Percentiles rank a stretch among this genome's conserved stretches.
These are phyloP conservation scores for Caranx melampygus DNA, from an alignment of 2,113 vertebrate genomes.

Conservation along the genomic window DNA sequence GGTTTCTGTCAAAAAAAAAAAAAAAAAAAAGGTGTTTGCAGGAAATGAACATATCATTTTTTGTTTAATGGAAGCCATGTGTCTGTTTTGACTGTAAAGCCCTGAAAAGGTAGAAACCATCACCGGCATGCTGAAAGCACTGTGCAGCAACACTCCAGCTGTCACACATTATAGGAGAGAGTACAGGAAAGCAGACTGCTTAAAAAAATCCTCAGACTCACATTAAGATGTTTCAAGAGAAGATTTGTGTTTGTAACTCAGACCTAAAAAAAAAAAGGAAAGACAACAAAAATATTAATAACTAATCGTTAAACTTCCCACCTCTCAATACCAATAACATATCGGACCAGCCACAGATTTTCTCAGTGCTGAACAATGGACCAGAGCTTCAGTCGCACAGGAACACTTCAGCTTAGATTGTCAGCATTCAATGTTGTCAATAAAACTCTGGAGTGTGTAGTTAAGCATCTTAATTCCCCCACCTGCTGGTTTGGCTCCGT, in stretches of 20 bases:
- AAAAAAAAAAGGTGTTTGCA: no score
- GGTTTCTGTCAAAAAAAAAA: neutral
- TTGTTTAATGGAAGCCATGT: neutral
- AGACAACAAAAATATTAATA: neutral
- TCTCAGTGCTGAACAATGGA: neutral
- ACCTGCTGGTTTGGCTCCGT: neutral
- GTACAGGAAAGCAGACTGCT: neutral
- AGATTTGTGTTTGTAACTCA: neutral
- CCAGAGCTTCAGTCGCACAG: neutral
- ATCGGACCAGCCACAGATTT: neutral
- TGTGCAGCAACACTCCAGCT: no score
- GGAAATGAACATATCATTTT: neutral
- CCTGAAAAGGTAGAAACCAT: neutral
- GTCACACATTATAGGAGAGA: neutral
- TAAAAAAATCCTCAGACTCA: neutral
- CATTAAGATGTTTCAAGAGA: neutral
- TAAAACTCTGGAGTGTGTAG: neutral
- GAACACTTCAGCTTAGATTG: conserved; percentile 9
- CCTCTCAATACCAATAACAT: neutral
- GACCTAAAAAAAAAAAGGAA: neutral
- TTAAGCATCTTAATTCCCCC: neutral
- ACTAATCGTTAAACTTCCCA: neutral
- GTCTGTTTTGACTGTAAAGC: neutral
- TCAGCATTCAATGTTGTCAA: neutral
- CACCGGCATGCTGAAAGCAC: no score